A percentile compares a stretch with the other conserved stretches of the same genome.
Conservation (phyloP, 2,113 vertebrate species). For the Myxocyprinus asiaticus region DNA sequence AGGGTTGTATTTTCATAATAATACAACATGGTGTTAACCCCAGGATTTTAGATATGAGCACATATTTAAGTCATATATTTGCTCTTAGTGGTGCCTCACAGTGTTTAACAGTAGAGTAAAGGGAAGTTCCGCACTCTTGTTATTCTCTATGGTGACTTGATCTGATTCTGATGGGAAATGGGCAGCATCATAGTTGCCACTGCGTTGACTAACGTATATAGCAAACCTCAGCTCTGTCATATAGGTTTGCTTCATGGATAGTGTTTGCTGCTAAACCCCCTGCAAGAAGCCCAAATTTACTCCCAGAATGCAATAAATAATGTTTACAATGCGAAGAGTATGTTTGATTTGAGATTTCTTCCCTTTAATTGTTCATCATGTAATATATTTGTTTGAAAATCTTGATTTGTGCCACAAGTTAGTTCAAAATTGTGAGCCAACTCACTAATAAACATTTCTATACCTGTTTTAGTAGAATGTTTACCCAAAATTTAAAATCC, state of each 20-base stretch:
- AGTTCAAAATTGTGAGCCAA: no score
- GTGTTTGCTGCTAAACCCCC: neutral
- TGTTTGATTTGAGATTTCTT: no score
- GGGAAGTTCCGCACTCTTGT: conserved; percentile 51
- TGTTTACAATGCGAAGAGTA: no score
- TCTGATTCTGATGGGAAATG: conserved; percentile 35
- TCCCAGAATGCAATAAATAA: neutral
- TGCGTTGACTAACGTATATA: conserved; percentile 6
- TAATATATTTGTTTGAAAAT: no score
- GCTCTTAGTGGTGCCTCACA: neutral
- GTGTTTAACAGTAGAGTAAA: conserved; percentile 20
- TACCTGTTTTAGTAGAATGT: no score
- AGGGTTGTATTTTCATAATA: neutral
- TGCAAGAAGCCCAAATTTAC: neutral
- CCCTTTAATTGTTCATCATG: no score
- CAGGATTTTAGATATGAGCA: neutral
- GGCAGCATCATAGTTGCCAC: conserved; percentile 34
- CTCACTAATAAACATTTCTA: no score
- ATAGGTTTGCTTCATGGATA: neutral
- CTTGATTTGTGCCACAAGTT: no score
- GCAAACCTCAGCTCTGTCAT: neutral
- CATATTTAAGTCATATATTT: neutral
- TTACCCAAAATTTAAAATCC: no score
- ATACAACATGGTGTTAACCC: neutral
- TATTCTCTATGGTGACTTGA: conserved; percentile 19